Evolutionary conservation across 2,113 vertebrate species (phyloP).

Genomic region (Ailurus styani): DNA sequence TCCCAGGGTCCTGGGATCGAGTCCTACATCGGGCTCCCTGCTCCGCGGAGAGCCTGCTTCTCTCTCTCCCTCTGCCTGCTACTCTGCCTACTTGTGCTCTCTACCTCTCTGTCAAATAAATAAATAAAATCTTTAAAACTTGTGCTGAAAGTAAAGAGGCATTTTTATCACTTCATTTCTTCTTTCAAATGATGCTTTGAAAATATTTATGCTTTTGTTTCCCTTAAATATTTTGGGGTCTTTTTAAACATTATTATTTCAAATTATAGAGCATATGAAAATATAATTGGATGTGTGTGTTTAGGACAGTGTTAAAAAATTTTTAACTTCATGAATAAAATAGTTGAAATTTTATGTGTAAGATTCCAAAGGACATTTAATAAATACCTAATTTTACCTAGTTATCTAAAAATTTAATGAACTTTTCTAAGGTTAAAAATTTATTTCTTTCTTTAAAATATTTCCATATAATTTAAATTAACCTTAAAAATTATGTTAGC

Average conservation of each 20-base stretch:
- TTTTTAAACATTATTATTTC: not conserved
- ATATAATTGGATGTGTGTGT: not conserved
- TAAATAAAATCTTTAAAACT: too few species aligned
- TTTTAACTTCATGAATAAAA: constrained; percentile 1
- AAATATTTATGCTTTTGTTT: not conserved
- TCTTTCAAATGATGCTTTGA: not conserved
- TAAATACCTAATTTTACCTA: constrained; percentile 16
- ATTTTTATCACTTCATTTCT: not conserved
- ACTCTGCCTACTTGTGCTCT: too few species aligned
- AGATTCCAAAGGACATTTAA: not conserved
- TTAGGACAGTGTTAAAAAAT: not conserved
- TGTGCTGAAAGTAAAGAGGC: not conserved
- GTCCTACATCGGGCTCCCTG: too few species aligned
- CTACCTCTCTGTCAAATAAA: too few species aligned
- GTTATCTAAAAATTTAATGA: constrained; percentile 33
- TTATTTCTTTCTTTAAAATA: not conserved
- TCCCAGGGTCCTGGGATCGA: too few species aligned
- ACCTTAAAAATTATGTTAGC: not conserved
- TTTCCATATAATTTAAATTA: constrained; percentile 1
- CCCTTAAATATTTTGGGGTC: not conserved
- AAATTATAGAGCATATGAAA: not conserved
- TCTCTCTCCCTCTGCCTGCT: too few species aligned
- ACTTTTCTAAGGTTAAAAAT: not conserved
- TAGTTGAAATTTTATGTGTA: not conserved
- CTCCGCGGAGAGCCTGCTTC: too few species aligned